Percentiles rank a stretch among this genome's conserved stretches.
Evolutionary conservation across 2,797 vertebrate species (phyloP).

Genomic region (Caiman crocodilus): DNA sequence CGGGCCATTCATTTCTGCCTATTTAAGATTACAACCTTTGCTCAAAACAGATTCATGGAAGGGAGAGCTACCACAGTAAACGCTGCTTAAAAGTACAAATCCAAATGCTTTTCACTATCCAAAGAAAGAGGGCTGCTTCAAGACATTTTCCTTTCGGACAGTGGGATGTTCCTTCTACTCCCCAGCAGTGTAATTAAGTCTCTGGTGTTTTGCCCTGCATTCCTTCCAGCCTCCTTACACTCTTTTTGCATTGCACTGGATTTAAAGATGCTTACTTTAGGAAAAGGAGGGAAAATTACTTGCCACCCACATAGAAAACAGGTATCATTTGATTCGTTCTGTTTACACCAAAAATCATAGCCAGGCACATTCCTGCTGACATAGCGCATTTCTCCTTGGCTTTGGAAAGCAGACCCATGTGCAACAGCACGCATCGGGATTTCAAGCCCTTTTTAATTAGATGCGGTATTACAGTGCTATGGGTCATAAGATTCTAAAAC

Average conservation of each 20-base stretch:
- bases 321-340: background rate
- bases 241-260: background rate
- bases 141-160: background rate
- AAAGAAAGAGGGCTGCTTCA: background rate
- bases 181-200: constrained; percentile 20
- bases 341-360: background rate
- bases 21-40: fast-evolving
- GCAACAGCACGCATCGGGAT: background rate
- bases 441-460: background rate
- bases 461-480: background rate
- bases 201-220: constrained; percentile 3
- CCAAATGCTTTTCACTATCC: background rate
- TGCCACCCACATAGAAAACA: background rate
- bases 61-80: background rate
- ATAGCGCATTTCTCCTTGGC: background rate
- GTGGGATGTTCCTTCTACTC: background rate
- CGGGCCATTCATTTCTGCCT: fast-evolving
- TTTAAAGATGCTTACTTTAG: background rate
- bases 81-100: background rate
- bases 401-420: fast-evolving
- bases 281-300: background rate
- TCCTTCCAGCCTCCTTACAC: background rate
- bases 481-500: fast-evolving
- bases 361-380: background rate
- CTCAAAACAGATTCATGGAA: background rate